A percentile compares a stretch with the other conserved stretches of the same genome.
phyloP scores from a whole-genome alignment of 2,113 vertebrate species.

The Etheostoma spectabile region DNA sequence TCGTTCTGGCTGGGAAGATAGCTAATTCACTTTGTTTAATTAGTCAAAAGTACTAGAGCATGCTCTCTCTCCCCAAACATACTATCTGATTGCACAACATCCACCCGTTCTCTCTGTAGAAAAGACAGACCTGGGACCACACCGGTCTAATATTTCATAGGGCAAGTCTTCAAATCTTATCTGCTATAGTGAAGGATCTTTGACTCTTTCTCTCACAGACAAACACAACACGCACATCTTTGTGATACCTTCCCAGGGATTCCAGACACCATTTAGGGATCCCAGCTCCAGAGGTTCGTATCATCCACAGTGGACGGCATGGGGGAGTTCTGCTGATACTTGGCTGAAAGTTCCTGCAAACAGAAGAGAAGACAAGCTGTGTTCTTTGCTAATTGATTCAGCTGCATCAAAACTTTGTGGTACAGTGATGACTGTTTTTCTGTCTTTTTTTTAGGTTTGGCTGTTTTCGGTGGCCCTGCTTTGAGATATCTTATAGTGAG shows the following conservation, averaged over 20 bases:
- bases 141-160: constrained; percentile 35
- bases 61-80: constrained; percentile 58
- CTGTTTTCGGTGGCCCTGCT: neutral
- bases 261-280: constrained; percentile 20
- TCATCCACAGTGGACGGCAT: constrained; percentile 6
- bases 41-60: constrained; percentile 79
- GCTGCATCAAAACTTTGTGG: constrained; percentile 36
- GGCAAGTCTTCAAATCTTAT: constrained; percentile 40
- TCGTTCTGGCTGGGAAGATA: constrained; percentile 77
- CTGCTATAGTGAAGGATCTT: constrained; percentile 38
- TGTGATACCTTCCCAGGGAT: constrained; percentile 32
- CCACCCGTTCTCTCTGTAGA: constrained; percentile 18
- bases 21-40: constrained; percentile 82
- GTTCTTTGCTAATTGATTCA: constrained; percentile 4
- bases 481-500: neutral
- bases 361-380: constrained; percentile 12
- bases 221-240: constrained; percentile 18
- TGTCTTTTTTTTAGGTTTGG: neutral
- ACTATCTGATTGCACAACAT: constrained; percentile 50
- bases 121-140: constrained; percentile 44
- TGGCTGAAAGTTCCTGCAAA: constrained; percentile 29
- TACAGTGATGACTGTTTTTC: constrained; percentile 26
- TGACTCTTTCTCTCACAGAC: constrained; percentile 31
- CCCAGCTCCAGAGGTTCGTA: constrained; percentile 19
- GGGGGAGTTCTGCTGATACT: constrained; percentile 13